phyloP scores from a whole-genome alignment of 2,113 vertebrate genomes.

The Anoplopoma fimbria region DNA sequence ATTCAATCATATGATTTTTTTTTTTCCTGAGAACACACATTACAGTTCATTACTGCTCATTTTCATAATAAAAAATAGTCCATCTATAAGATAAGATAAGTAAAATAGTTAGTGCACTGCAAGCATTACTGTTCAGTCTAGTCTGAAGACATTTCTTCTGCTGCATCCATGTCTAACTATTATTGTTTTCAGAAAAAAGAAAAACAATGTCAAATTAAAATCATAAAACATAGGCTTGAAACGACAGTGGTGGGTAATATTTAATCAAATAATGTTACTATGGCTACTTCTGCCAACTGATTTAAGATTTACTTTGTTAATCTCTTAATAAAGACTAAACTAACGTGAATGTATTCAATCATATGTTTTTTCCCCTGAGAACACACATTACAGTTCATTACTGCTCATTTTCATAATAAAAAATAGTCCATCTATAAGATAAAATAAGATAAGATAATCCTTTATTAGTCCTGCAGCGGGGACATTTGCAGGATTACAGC shows the following conservation, averaged over 20 bases:
- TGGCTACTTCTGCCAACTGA: not conserved
- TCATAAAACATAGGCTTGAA: not conserved
- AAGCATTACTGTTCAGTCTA: not conserved
- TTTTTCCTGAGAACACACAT: not conserved
- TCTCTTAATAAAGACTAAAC: not conserved
- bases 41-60: not conserved
- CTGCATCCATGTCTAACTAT: conserved; percentile 3
- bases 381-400: not conserved
- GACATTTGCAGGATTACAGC: too few relatives aligned
- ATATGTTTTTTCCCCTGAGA: not conserved
- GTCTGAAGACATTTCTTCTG: not conserved
- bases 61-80: too few relatives aligned
- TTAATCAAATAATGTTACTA: not conserved
- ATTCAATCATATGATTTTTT: not conserved
- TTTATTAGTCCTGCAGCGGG: too few relatives aligned
- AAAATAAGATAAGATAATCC: too few relatives aligned
- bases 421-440: not conserved
- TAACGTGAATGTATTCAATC: not conserved
- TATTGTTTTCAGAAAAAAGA: not conserved
- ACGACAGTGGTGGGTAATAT: not conserved
- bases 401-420: too few relatives aligned
- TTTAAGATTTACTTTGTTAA: too few relatives aligned
- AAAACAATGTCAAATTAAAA: not conserved
- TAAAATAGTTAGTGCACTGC: not conserved
- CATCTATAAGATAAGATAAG: too few relatives aligned